Evolutionary conservation across 2,797 vertebrate species (phyloP).

Genomic region (Neosilurus mollespiculum): DNA sequence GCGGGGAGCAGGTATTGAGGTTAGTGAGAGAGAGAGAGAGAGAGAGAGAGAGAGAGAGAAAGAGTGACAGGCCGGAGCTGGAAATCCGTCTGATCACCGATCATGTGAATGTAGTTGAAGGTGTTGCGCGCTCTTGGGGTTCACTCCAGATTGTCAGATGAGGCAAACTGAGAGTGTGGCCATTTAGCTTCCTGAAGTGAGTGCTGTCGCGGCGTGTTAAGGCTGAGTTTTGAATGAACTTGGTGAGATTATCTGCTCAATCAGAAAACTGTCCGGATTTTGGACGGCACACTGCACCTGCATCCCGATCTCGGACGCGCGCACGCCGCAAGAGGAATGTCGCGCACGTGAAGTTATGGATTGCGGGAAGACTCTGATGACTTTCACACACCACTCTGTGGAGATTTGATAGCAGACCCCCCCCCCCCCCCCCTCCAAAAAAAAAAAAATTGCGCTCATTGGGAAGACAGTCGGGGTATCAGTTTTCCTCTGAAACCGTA

Average conservation of each 20-base stretch:
- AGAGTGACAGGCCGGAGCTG: constrained; percentile 59
- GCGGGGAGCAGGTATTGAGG: constrained; percentile 68
- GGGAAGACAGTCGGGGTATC: neutral
- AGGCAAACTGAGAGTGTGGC: constrained; percentile 7
- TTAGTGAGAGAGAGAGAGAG: constrained; percentile 46
- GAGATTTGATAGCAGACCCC: constrained; percentile 34
- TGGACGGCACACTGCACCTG: constrained; percentile 12
- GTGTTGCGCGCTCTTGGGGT: constrained; percentile 40
- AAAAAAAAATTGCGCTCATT: neutral
- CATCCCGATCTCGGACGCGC: constrained; percentile 4
- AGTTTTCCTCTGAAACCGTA: neutral
- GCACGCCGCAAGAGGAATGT: constrained; percentile 15
- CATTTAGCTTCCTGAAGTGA: neutral
- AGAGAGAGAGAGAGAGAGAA: constrained; percentile 53
- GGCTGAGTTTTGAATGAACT: constrained; percentile 24
- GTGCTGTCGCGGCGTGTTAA: neutral
- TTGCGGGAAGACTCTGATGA: constrained; percentile 52
- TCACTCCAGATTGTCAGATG: constrained; percentile 1
- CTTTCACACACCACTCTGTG: constrained; percentile 40
- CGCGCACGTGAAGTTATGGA: constrained; percentile 61
- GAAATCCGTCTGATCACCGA: constrained; percentile 60
- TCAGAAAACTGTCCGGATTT: constrained; percentile 17
- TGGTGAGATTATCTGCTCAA: constrained; percentile 9
- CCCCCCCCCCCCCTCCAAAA: too few relatives aligned
- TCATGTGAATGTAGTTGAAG: constrained; percentile 54